Percentiles rank a stretch among this genome's conserved stretches.
Conservation (phyloP, 2,113 vertebrate species). For the Chionis minor region DNA sequence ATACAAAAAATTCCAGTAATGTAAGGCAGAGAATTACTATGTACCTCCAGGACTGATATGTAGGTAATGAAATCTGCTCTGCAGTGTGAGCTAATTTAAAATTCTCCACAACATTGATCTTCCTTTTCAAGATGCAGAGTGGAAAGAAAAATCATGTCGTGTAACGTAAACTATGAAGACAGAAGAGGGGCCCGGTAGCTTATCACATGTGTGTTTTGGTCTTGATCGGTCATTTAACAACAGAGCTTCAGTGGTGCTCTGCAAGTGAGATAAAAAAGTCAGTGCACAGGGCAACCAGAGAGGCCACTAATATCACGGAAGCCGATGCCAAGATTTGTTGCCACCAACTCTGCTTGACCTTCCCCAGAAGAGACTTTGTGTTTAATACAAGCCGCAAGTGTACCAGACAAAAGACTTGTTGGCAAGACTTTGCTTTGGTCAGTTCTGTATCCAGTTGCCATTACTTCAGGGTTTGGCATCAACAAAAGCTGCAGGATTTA, state of each 20-base stretch:
- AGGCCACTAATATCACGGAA: not conserved
- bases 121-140: not conserved
- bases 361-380: not conserved
- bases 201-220: not conserved
- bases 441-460: not conserved
- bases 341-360: not conserved
- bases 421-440: not conserved
- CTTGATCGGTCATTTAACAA: not conserved
- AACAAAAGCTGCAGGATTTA: not conserved
- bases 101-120: not conserved
- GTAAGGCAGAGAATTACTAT: not conserved
- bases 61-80: slow-evolving; percentile 15
- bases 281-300: not conserved
- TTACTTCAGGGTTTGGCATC: not conserved
- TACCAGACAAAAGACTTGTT: not conserved
- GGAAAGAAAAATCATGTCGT: not conserved
- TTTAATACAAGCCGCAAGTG: not conserved
- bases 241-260: not conserved
- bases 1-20: slow-evolving; percentile 45
- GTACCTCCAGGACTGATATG: not conserved
- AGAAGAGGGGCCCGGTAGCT: not conserved
- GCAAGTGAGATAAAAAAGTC: not conserved
- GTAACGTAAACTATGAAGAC: not conserved
- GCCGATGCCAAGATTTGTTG: not conserved
- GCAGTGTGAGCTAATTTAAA: not conserved